A percentile compares a stretch with the other conserved stretches of the same genome.
Conservation (phyloP, 92 coral and sea anemone genomes). For the Porites evermanni region DNA sequence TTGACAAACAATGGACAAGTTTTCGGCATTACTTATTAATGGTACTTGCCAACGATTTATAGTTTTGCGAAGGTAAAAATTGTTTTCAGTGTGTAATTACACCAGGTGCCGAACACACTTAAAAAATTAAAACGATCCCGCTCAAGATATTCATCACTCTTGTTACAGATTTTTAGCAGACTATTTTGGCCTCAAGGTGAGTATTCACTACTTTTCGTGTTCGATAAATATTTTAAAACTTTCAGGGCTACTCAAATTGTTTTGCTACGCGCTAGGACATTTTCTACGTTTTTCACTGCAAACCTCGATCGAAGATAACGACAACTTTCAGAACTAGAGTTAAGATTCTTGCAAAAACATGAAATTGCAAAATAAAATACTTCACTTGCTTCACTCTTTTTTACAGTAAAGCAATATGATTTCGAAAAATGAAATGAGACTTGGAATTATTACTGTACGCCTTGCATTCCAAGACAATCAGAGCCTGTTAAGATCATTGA, state of each 20-base stretch:
- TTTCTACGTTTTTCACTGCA: background rate
- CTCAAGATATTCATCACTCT: background rate
- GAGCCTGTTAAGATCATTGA: too few species aligned
- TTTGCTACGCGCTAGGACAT: background rate
- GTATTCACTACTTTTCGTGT: background rate
- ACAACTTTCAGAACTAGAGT: background rate
- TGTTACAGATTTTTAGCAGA: background rate
- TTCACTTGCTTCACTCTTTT: background rate
- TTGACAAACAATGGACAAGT: background rate
- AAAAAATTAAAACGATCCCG: background rate
- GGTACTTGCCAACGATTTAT: background rate
- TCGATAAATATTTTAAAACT: background rate
- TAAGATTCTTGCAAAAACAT: background rate
- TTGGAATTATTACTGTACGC: background rate
- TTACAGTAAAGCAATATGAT: too few species aligned
- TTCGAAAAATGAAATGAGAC: background rate
- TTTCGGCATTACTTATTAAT: constrained; percentile 12
- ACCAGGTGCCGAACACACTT: background rate
- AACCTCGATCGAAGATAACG: background rate
- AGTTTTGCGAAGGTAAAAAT: background rate
- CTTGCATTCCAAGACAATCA: too few species aligned
- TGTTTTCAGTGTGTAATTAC: background rate
- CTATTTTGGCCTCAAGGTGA: constrained; percentile 1
- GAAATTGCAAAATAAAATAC: background rate
- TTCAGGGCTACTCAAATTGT: background rate